These are phyloP conservation scores for Atherinomorus stipes DNA, from an alignment of 2,113 vertebrate species.

Conservation along the genomic window DNA sequence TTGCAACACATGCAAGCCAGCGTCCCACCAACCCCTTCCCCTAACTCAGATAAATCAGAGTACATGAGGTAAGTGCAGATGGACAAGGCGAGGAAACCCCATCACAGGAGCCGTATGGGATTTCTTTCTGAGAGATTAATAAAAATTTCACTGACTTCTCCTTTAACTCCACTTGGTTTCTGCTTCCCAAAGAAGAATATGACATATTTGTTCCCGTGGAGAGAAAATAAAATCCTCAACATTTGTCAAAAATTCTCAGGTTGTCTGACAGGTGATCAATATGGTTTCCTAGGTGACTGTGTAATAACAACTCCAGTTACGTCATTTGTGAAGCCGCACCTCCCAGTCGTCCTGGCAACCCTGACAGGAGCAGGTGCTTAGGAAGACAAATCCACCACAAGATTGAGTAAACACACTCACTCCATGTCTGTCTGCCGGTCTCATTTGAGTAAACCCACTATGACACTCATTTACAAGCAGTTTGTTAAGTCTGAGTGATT, in stretches of 20 bases:
- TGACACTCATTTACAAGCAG: neutral
- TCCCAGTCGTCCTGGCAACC: slow-evolving; percentile 62
- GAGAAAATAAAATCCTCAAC: neutral
- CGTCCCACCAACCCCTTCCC: no score
- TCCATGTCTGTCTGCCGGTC: slow-evolving; percentile 9
- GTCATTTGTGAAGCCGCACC: slow-evolving; percentile 48
- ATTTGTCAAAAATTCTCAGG: slow-evolving; percentile 13
- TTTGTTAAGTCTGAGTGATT: slow-evolving; percentile 10
- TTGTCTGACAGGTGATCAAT: slow-evolving; percentile 44
- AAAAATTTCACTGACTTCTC: neutral
- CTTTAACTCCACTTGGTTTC: neutral
- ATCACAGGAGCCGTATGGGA: no score
- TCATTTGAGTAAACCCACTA: neutral
- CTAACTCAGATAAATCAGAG: no score
- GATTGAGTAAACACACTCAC: slow-evolving; percentile 51
- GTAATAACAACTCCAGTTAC: slow-evolving; percentile 25
- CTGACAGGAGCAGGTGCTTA: slow-evolving; percentile 55
- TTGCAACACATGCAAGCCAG: no score
- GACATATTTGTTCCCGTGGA: neutral
- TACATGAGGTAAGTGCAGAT: no score
- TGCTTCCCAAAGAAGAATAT: neutral
- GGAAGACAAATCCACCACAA: slow-evolving; percentile 41
- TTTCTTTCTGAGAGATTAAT: neutral
- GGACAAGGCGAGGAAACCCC: no score
- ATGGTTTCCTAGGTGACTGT: slow-evolving; percentile 47